Percentiles rank a stretch among this genome's conserved stretches.
phyloP scores from a whole-genome alignment of 2,888 invertebrate species.

The Leucophora obtusa region DNA sequence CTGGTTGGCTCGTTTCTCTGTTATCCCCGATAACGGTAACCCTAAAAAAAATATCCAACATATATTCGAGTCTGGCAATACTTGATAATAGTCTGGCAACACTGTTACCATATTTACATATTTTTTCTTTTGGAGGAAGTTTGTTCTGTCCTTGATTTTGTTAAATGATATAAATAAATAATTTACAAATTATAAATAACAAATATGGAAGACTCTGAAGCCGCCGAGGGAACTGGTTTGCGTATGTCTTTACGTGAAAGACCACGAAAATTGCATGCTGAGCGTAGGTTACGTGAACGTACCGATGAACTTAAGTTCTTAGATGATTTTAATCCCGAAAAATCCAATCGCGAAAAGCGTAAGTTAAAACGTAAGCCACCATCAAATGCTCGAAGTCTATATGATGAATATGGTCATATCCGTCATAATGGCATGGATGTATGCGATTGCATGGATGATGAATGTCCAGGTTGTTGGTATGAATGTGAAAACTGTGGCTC shows the following conservation, averaged over 20 bases:
- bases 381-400: constrained; percentile 73
- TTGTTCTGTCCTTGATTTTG: too few relatives aligned
- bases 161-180: too few relatives aligned
- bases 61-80: too few relatives aligned
- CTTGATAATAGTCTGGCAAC: too few relatives aligned
- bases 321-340: constrained; percentile 88
- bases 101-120: neutral
- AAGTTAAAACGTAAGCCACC: constrained; percentile 83
- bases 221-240: constrained; percentile 61
- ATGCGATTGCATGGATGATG: constrained; percentile 90
- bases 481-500: constrained; percentile 87
- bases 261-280: constrained; percentile 67
- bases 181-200: neutral
- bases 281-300: constrained; percentile 66
- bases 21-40: too few relatives aligned
- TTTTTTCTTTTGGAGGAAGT: neutral
- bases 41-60: too few relatives aligned
- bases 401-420: constrained; percentile 86
- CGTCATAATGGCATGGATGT: constrained; percentile 84
- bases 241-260: constrained; percentile 70
- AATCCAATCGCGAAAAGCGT: constrained; percentile 86
- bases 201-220: constrained; percentile 67
- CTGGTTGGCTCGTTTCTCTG: too few relatives aligned
- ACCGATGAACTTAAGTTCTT: constrained; percentile 73
- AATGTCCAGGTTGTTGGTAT: constrained; percentile 92